Base-by-base conservation (phyloP, 2,888 invertebrate species). In the Watsonalla binaria region DNA sequence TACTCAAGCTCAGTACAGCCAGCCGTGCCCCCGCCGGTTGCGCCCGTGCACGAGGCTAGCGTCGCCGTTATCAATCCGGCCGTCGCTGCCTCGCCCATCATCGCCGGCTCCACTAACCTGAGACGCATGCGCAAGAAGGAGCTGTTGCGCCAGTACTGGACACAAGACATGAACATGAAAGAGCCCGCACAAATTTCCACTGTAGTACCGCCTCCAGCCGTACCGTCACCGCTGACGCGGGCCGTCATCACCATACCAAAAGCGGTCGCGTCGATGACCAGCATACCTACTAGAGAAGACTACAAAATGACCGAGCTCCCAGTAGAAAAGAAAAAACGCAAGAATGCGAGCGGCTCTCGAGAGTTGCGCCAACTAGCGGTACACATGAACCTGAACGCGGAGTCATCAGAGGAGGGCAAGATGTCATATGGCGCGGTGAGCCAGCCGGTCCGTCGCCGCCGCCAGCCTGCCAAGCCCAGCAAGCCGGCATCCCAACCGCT, bases 51-150 rank as follows among this genome's bases (percentile, higher is more conserved):
- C 55, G 87, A 86, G 14, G 64, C 82, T 9, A 80, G 81, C 53
- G 83, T 85, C 55, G 84, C 80, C 45, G 76, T 79, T 15, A 70
- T 85, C 35, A 85, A 84, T 45, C 80, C 91, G 45, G 79, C 91
- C 2, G 86, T 66, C 11, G 69, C 71, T 6, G 89, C 92, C 5
- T 85, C 92, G 0, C 82, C 84, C 24, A 84, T 82, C 65, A 77
- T 86, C 71, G 86, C 93, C 0, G 95, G 95, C 8, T 94, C 95
- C 0, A 95, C 95, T 0, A 96, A 94, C 79, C 91, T 96, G 48
- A 90, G 97, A 33, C 92, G 97, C 15, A 97, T 97, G 97, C 92
- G 97, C 5, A 97, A 97, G 86, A 97, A 97, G 73, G 97, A 97
- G 76, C 78, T 97, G 52, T 83, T 97, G 37, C 92, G 96, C 15